Evolutionary conservation across 2,888 invertebrate genomes (phyloP), one percentile per base, ranked within the genome.

Genomic region (Tetramorium bicarinatum): DNA sequence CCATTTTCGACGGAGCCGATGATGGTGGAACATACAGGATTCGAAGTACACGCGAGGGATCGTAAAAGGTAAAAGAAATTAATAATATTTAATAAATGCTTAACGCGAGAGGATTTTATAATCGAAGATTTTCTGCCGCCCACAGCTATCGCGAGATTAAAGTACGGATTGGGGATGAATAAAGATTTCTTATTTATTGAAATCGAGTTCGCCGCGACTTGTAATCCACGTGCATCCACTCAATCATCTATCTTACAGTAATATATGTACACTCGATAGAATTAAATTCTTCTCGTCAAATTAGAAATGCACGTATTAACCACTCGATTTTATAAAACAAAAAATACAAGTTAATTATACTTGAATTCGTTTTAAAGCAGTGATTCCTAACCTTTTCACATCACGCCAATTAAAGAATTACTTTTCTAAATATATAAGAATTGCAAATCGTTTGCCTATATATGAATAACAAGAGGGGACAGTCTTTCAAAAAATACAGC

Each of bases 151-250:
- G 18, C 0, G 4, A 41, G 3, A 18, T 29, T 72, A 41, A 56
- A 72, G 15, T 25, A 25, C 13, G 11, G 18, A 18, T 38, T 62
- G 52, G 8, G 8, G 3, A 3, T 34, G 29, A 0, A 34, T 34
- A 1, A 41, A 11, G 18, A 3, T 25, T 21, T 11, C 8, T 18
- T 6, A 1, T 74, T 56, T 41, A 1, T 56, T 8, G 15, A 41
- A 52, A 38, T 49, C 34, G 34, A 13, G 21, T 21, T 11, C 34
- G 38, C 38, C 34, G 21, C 38, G 44, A 15, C 18, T 49, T 34
- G 18, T 54, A 69, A 77, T 56, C 69, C 77, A 69, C 54, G 15
- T 69, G 54, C n/a, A 69, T 67, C 69, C 2, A 44, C 7, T 18
- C 2, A 11, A 77, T 69, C n/a, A 3, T 44, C 21, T 6, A 8